These are phyloP conservation scores for Petrocephalus sullivani DNA, from an alignment of 2,797 vertebrate species.

Conservation along the genomic window DNA sequence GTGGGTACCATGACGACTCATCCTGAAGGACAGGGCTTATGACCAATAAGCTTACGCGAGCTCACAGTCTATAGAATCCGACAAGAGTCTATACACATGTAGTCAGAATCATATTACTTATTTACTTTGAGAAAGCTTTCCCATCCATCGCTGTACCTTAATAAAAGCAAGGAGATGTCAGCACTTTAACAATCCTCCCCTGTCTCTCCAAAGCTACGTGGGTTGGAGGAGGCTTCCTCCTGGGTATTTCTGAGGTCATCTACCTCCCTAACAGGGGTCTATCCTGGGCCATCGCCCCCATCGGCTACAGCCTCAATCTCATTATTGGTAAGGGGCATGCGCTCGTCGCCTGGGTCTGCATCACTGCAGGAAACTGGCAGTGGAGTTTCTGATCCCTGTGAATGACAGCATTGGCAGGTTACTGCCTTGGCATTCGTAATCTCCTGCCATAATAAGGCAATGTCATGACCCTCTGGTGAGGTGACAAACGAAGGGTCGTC, in stretches of 20 bases:
- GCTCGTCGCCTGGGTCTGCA: too few relatives aligned
- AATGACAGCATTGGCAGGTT: not conserved
- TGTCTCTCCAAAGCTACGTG: constrained; percentile 61
- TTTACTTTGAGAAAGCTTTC: not conserved
- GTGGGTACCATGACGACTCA: constrained; percentile 45
- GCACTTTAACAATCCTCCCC: constrained; percentile 19
- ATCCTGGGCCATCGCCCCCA: constrained; percentile 69
- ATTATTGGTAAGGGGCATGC: constrained; percentile 60
- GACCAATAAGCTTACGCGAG: not conserved
- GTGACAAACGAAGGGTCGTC: not conserved
- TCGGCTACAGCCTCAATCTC: constrained; percentile 69
- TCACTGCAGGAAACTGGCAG: not conserved
- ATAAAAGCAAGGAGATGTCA: not conserved
- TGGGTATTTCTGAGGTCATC: constrained; percentile 69
- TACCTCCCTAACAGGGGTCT: constrained; percentile 70
- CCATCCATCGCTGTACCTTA: not conserved
- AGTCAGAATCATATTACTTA: not conserved
- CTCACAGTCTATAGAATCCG: not conserved
- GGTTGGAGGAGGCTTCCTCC: constrained; percentile 75
- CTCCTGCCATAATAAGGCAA: not conserved
- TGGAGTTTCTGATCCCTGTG: not conserved
- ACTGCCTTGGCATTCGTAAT: not conserved
- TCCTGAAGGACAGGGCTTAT: not conserved
- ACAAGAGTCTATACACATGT: not conserved
- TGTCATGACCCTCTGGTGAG: not conserved